Percentiles rank a stretch among this genome's conserved stretches.
These are phyloP conservation scores for Nipponacmea schrenckii DNA, from an alignment of 2,888 invertebrate genomes.

Conservation along the genomic window DNA sequence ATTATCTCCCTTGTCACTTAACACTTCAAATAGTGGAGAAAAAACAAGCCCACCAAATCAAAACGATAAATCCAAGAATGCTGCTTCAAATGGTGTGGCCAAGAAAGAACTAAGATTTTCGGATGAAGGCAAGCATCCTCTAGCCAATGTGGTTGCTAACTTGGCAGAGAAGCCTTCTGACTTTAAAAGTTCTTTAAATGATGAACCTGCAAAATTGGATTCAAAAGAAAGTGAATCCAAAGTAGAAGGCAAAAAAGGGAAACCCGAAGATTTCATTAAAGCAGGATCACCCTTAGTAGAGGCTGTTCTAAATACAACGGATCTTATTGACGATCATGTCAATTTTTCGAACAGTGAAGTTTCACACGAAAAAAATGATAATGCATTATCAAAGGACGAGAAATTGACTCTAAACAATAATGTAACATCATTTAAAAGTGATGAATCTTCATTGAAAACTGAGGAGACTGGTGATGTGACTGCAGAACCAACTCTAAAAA, in stretches of 20 bases:
- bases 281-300: constrained; percentile 1
- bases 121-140: not conserved
- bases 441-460: constrained; percentile 4
- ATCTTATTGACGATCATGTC: not conserved
- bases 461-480: not conserved
- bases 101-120: constrained; percentile 1
- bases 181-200: not conserved
- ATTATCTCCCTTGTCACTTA: constrained; percentile 21
- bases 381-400: constrained; percentile 10
- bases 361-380: constrained; percentile 10
- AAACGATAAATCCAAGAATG: not conserved
- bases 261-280: not conserved
- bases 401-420: not conserved
- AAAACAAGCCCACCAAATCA: not conserved
- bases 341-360: not conserved
- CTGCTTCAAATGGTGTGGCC: not conserved
- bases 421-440: not conserved
- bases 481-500: not conserved
- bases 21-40: not conserved
- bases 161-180: not conserved
- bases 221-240: not conserved
- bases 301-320: constrained; percentile 1
- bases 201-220: not conserved
- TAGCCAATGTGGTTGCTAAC: not conserved
- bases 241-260: not conserved